Conservation (phyloP, 2,888 invertebrate genomes). For the Metalampra italica region DNA sequence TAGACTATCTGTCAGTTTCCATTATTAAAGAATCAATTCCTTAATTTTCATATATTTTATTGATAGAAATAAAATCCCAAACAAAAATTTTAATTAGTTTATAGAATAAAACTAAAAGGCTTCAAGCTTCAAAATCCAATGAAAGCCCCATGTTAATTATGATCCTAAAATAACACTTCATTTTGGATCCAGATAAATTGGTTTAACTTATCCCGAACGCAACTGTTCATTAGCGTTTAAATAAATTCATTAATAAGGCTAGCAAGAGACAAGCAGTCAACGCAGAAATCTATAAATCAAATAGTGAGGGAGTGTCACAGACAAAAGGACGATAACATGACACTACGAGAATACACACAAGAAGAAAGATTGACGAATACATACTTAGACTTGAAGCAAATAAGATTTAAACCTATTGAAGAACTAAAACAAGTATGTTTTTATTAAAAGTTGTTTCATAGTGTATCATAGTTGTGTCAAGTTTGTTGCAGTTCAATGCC, state of each 20-base stretch:
- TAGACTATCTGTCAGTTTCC: too few species aligned
- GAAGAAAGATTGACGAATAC: neutral
- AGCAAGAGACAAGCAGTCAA: constrained; percentile 67
- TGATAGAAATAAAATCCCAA: too few species aligned
- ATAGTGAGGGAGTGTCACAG: constrained; percentile 74
- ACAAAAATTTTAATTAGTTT: too few species aligned
- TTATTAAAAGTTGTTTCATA: too few species aligned
- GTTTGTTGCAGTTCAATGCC: too few species aligned
- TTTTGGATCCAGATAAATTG: constrained; percentile 63
- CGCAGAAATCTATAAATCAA: constrained; percentile 76
- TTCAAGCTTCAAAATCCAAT: neutral
- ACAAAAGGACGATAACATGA: constrained; percentile 67
- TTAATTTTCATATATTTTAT: too few species aligned
- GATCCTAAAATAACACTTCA: constrained; percentile 57
- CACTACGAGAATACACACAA: constrained; percentile 11
- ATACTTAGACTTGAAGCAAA: neutral
- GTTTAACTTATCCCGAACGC: constrained; percentile 71
- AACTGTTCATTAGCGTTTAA: constrained; percentile 76
- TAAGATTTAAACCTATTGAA: neutral
- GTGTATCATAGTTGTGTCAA: too few species aligned
- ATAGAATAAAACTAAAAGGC: neutral
- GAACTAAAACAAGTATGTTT: too few species aligned
- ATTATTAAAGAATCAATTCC: too few species aligned
- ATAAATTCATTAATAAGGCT: constrained; percentile 77
- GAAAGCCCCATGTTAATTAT: constrained; percentile 36